Conservation (phyloP, 2,888 invertebrate genomes). For the Acanthococcus lagerstroemiae region DNA sequence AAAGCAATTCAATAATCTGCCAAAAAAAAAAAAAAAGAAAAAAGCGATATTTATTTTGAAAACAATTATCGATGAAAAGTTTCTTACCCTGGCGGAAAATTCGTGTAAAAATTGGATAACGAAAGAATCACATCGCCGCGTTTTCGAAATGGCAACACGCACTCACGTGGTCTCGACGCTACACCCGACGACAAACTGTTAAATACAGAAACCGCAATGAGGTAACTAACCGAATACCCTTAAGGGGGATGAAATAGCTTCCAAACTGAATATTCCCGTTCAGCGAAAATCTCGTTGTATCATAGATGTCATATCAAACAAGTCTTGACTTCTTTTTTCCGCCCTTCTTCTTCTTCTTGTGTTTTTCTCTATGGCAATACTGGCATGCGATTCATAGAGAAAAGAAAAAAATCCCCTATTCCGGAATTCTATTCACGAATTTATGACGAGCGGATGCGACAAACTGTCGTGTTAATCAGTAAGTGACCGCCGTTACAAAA, state of each 20-base stretch:
- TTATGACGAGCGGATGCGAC: too few relatives aligned
- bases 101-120: neutral
- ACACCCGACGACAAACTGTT: constrained; percentile 24
- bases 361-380: neutral
- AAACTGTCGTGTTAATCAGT: too few relatives aligned
- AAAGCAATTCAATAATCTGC: neutral
- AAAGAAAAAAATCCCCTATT: constrained; percentile 7
- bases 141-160: neutral
- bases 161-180: constrained; percentile 9
- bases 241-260: constrained; percentile 22
- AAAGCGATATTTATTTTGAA: too few relatives aligned
- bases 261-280: constrained; percentile 13
- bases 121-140: constrained; percentile 16
- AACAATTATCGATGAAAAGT: too few relatives aligned
- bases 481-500: too few relatives aligned
- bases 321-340: neutral
- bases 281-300: constrained; percentile 10
- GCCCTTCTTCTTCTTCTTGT: neutral
- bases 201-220: constrained; percentile 28
- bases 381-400: neutral
- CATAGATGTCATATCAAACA: neutral
- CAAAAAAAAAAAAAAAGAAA: neutral
- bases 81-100: too few relatives aligned
- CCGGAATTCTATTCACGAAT: too few relatives aligned
- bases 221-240: constrained; percentile 24